phyloP scores from a whole-genome alignment of 2,888 invertebrate species.

The Pomacea canaliculata region DNA sequence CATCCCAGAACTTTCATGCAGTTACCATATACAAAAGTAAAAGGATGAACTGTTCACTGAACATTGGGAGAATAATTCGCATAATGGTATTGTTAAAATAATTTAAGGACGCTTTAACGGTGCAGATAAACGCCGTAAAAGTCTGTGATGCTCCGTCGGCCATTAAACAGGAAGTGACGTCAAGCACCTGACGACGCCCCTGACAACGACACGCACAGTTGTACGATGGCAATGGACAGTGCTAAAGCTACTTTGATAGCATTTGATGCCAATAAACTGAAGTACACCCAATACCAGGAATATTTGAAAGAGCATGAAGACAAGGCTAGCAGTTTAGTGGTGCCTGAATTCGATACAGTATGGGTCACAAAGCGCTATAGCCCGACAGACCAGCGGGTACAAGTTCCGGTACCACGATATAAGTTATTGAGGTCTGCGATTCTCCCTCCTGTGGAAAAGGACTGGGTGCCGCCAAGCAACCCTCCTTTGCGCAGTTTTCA shows the following conservation, averaged over 20 bases:
- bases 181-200: conserved; percentile 6
- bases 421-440: conserved; percentile 50
- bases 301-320: conserved; percentile 42
- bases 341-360: conserved; percentile 45
- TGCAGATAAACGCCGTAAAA: too few relatives aligned
- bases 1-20: too few relatives aligned
- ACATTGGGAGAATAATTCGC: too few relatives aligned
- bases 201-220: conserved; percentile 16
- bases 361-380: conserved; percentile 64
- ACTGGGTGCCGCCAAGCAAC: conserved; percentile 53
- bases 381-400: conserved; percentile 59
- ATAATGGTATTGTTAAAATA: too few relatives aligned
- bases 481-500: conserved; percentile 49
- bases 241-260: conserved; percentile 40
- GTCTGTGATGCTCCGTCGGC: too few relatives aligned
- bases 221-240: conserved; percentile 55
- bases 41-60: too few relatives aligned
- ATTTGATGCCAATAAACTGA: conserved; percentile 55
- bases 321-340: conserved; percentile 21
- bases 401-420: conserved; percentile 63
- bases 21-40: too few relatives aligned
- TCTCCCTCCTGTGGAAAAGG: conserved; percentile 45
- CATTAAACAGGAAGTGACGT: conserved; percentile 2
- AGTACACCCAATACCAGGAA: conserved; percentile 50
- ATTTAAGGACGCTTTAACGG: too few relatives aligned